Evolutionary conservation across 2,797 vertebrate species (phyloP).

Genomic region (Gastrophryne carolinensis): DNA sequence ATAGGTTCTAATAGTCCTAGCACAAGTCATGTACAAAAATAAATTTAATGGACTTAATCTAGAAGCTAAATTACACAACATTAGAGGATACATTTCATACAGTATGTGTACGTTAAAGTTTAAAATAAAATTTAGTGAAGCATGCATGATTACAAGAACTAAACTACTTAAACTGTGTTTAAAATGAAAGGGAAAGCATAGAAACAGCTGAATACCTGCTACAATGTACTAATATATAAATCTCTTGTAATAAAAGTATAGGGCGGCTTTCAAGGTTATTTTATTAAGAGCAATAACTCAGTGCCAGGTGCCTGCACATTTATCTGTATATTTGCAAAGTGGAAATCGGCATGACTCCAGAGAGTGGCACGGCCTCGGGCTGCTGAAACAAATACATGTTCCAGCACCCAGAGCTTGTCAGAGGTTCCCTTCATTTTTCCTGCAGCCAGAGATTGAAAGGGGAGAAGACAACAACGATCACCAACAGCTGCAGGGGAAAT

Average conservation of each 20-base stretch:
- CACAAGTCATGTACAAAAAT: no score
- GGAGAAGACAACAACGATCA: background rate
- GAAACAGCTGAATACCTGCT: background rate
- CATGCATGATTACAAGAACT: no score
- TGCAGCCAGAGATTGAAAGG: background rate
- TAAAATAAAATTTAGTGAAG: no score
- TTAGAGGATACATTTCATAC: no score
- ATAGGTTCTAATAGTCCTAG: no score
- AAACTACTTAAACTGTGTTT: background rate
- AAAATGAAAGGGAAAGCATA: background rate
- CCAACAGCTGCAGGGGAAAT: background rate
- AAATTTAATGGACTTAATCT: no score
- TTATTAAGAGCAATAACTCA: background rate
- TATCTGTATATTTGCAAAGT: background rate
- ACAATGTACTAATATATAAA: background rate
- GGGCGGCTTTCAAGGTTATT: background rate
- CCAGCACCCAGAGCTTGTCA: background rate
- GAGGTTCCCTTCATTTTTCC: background rate
- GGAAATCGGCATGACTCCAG: background rate
- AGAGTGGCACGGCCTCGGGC: background rate
- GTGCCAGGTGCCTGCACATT: slow-evolving; percentile 1
- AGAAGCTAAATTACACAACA: no score
- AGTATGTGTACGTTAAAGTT: no score
- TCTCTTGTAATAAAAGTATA: background rate
- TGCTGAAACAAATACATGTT: background rate